Conservation (phyloP, 2,113 vertebrate species). For the Podarcis muralis region DNA sequence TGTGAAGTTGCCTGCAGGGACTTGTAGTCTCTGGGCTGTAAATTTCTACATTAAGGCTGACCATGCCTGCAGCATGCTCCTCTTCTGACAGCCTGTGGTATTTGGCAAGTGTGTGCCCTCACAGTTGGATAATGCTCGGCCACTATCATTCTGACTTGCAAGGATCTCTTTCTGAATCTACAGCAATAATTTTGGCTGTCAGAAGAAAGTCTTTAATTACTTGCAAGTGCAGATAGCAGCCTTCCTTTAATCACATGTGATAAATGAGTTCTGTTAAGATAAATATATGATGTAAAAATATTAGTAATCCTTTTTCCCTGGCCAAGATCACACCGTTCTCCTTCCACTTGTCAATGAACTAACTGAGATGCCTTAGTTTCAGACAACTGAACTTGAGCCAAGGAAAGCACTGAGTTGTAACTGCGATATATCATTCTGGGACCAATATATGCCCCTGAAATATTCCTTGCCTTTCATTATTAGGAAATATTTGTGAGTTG, state of each 20-base stretch:
- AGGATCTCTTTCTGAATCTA: conserved; percentile 20
- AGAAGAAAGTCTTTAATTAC: conserved; percentile 35
- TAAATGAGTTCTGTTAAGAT: conserved; percentile 48
- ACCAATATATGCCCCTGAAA: conserved; percentile 24
- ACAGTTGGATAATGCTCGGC: background rate
- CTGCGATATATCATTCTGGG: conserved; percentile 20
- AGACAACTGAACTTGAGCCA: conserved; percentile 29
- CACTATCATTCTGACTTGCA: conserved; percentile 31
- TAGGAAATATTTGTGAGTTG: conserved; percentile 44
- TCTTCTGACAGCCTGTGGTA: conserved; percentile 1
- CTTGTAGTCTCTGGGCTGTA: conserved; percentile 1
- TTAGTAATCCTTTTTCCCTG: conserved; percentile 46
- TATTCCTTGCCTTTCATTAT: conserved; percentile 19
- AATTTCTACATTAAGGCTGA: background rate
- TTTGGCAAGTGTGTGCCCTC: conserved; percentile 3
- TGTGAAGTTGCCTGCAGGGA: conserved; percentile 29
- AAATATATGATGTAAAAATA: conserved; percentile 57
- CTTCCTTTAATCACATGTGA: conserved; percentile 44
- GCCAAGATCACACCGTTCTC: conserved; percentile 49
- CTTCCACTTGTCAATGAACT: conserved; percentile 47
- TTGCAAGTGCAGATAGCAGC: conserved; percentile 31
- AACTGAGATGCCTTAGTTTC: conserved; percentile 38
- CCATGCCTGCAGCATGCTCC: background rate
- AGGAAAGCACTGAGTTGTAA: background rate
- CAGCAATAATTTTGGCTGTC: background rate